These are phyloP conservation scores for Orthonyx spaldingii DNA, from an alignment of 2,113 vertebrate genomes.

Conservation along the genomic window DNA sequence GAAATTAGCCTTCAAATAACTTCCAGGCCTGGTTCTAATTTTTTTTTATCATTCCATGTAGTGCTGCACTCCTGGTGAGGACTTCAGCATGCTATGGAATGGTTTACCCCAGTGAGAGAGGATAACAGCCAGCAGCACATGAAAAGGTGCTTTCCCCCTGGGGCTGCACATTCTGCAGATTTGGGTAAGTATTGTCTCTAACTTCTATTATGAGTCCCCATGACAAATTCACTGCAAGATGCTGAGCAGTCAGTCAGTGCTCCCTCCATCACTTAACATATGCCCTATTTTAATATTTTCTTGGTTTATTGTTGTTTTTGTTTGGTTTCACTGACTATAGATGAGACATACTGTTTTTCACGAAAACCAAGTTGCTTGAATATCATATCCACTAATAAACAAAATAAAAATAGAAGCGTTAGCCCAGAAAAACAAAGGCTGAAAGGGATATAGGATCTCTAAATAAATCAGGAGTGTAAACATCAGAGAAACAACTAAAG, in stretches of 20 bases:
- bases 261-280: background rate
- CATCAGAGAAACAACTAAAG: slow-evolving; percentile 1
- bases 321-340: background rate
- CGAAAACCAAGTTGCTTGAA: background rate
- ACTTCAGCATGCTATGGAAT: background rate
- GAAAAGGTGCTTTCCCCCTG: background rate
- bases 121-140: background rate
- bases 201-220: background rate
- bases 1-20: slow-evolving; percentile 1
- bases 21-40: background rate
- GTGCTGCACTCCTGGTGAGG: background rate
- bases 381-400: slow-evolving; percentile 1
- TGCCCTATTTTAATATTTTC: background rate
- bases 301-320: background rate
- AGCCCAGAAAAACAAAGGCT: slow-evolving; percentile 61
- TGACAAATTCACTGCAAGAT: background rate
- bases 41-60: background rate
- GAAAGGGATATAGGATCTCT: background rate
- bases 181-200: background rate
- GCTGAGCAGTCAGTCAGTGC: background rate
- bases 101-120: background rate
- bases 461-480: slow-evolving; percentile 35
- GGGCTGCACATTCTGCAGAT: background rate
- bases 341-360: background rate
- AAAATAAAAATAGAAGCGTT: slow-evolving; percentile 38